Conservation (phyloP, 2,888 invertebrate genomes). For the Yponomeuta evonymella region DNA sequence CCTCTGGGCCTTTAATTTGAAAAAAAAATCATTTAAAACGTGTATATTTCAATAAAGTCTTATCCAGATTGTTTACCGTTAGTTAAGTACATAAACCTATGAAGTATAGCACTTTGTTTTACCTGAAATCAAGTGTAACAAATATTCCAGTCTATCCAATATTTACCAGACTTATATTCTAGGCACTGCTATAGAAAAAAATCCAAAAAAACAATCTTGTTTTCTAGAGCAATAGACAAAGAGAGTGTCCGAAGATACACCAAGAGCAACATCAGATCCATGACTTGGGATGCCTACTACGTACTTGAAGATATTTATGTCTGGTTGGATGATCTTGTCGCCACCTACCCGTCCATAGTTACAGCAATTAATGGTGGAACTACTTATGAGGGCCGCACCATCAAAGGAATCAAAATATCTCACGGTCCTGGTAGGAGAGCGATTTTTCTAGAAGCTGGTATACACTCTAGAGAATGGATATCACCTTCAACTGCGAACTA, state of each 20-base stretch:
- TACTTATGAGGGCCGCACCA: conserved; percentile 60
- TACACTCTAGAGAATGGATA: conserved; percentile 88
- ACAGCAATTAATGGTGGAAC: conserved; percentile 53
- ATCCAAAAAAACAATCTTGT: background rate
- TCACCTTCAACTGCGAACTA: conserved; percentile 78
- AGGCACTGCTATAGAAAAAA: background rate
- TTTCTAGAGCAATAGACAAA: conserved; percentile 69
- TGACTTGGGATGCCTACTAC: conserved; percentile 79
- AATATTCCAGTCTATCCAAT: too few relatives aligned
- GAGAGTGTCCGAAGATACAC: conserved; percentile 49
- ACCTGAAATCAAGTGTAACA: too few relatives aligned
- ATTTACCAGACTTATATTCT: background rate
- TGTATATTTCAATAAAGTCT: too few relatives aligned
- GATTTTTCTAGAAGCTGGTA: conserved; percentile 70
- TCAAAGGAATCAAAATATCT: conserved; percentile 67
- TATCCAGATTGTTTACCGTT: too few relatives aligned
- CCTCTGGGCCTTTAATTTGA: too few relatives aligned
- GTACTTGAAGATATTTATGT: conserved; percentile 74
- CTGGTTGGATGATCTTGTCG: conserved; percentile 74
- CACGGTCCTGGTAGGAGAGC: conserved; percentile 47
- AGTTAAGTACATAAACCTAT: too few relatives aligned
- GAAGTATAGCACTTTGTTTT: too few relatives aligned
- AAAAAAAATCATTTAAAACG: too few relatives aligned
- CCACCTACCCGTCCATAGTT: conserved; percentile 57
- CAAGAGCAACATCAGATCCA: conserved; percentile 37